Conservation (phyloP, 2,113 vertebrate genomes). For the Picathartes gymnocephalus region DNA sequence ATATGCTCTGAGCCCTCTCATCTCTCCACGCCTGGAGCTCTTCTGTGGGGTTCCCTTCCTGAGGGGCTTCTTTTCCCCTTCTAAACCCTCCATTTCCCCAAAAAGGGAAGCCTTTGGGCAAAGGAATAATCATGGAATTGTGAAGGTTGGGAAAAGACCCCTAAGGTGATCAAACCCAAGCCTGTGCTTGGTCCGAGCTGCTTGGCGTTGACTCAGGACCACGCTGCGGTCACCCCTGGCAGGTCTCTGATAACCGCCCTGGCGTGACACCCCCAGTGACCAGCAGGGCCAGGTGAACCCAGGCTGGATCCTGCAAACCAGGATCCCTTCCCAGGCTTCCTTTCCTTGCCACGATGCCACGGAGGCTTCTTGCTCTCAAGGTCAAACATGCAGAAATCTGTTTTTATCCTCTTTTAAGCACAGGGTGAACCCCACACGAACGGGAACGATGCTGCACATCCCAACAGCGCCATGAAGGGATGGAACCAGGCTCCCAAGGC, state of each 20-base stretch:
- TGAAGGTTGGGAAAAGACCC: not conserved
- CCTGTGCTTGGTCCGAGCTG: not conserved
- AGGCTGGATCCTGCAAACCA: not conserved
- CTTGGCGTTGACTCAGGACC: fast-evolving
- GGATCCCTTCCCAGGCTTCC: not conserved
- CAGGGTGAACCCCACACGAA: not conserved
- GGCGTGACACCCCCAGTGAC: fast-evolving
- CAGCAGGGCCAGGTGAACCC: not conserved
- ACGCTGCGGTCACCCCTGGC: fast-evolving
- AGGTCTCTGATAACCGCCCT: not conserved
- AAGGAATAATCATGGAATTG: not conserved
- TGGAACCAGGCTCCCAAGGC: not conserved
- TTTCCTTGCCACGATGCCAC: fast-evolving
- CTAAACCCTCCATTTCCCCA: not conserved
- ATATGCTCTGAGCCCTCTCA: not conserved
- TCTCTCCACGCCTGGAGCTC: not conserved
- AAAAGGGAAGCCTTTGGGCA: not conserved
- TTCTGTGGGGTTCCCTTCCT: fast-evolving
- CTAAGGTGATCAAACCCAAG: not conserved
- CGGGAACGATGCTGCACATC: fast-evolving
- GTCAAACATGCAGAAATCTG: not conserved
- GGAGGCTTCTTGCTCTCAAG: fast-evolving
- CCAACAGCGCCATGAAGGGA: fast-evolving
- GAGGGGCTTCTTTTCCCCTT: not conserved
- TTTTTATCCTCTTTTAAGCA: fast-evolving